These are phyloP conservation scores for Talpa occidentalis DNA, from an alignment of 2,113 vertebrate genomes.

Conservation along the genomic window DNA sequence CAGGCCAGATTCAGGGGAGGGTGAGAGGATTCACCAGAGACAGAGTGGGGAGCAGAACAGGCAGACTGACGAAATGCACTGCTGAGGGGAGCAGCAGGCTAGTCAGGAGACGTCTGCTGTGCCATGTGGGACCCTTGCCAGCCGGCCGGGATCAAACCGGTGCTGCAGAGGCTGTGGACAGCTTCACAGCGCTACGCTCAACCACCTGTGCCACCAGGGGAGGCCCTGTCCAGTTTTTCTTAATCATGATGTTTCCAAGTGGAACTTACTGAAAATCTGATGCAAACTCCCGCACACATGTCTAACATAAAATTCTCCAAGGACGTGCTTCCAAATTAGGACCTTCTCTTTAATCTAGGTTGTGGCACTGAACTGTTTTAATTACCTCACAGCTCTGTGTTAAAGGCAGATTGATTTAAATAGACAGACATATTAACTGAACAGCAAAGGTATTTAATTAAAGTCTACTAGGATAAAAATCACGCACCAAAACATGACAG, in stretches of 20 bases:
- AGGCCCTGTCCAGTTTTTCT: not conserved
- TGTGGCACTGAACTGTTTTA: conserved; percentile 14
- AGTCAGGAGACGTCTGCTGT: no score
- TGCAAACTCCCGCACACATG: not conserved
- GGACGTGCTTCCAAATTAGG: conserved; percentile 26
- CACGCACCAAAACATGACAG: not conserved
- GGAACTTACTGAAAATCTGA: not conserved
- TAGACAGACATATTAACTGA: conserved; percentile 55
- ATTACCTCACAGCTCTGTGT: conserved; percentile 61
- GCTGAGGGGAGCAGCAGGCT: no score
- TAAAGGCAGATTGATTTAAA: conserved; percentile 68
- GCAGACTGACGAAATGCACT: no score
- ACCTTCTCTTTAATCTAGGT: conserved; percentile 30
- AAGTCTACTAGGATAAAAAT: conserved; percentile 31
- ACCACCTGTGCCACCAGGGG: no score
- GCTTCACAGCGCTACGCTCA: no score
- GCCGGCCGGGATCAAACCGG: no score
- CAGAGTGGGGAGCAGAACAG: no score
- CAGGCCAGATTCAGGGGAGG: no score
- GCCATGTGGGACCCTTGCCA: no score
- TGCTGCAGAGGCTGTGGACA: no score
- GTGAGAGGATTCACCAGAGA: no score
- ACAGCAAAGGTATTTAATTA: conserved; percentile 55
- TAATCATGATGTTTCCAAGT: not conserved
- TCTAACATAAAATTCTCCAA: not conserved